Evolutionary conservation across 2,113 vertebrate species (phyloP).

Genomic region (Misgurnus anguillicaudatus): DNA sequence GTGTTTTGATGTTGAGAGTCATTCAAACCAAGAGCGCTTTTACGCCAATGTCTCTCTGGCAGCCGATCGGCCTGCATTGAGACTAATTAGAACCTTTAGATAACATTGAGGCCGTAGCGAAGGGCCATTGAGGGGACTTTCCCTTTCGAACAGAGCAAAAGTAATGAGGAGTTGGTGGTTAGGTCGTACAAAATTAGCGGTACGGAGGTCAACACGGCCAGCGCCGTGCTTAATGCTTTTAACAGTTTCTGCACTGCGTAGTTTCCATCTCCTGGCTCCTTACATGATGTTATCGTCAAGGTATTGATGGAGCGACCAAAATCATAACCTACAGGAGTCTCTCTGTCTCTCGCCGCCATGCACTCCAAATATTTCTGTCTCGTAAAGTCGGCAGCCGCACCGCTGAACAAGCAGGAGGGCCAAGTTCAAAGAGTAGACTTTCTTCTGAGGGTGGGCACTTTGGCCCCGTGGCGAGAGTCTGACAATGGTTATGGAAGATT

Average conservation of each 20-base stretch:
- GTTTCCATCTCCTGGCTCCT: conserved; percentile 44
- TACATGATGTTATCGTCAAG: conserved; percentile 63
- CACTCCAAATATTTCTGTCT: conserved; percentile 56
- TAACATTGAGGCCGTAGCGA: conserved; percentile 47
- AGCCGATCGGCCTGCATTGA: conserved; percentile 61
- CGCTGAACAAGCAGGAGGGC: conserved; percentile 35
- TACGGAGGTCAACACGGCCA: conserved; percentile 63
- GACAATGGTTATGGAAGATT: conserved; percentile 57
- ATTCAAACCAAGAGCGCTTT: conserved; percentile 59
- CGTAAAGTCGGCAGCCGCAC: conserved; percentile 53
- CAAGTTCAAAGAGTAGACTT: conserved; percentile 58
- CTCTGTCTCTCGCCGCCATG: conserved; percentile 55
- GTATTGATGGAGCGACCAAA: conserved; percentile 65
- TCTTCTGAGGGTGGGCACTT: conserved; percentile 45
- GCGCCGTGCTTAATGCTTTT: conserved; percentile 70
- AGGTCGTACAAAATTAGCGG: conserved; percentile 67
- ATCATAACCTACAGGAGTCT: conserved; percentile 63
- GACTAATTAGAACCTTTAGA: conserved; percentile 72
- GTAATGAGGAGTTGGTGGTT: conserved; percentile 70
- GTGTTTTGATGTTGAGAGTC: conserved; percentile 51
- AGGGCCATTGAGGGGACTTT: conserved; percentile 55
- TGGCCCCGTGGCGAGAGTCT: conserved; percentile 36
- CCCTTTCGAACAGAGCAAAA: conserved; percentile 60
- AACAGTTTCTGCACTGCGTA: conserved; percentile 65
- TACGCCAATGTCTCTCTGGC: conserved; percentile 48